A percentile compares a stretch with the other conserved stretches of the same genome.
These are phyloP conservation scores for Haliaeetus leucogaster DNA, from an alignment of 2,113 vertebrate genomes.

Conservation along the genomic window DNA sequence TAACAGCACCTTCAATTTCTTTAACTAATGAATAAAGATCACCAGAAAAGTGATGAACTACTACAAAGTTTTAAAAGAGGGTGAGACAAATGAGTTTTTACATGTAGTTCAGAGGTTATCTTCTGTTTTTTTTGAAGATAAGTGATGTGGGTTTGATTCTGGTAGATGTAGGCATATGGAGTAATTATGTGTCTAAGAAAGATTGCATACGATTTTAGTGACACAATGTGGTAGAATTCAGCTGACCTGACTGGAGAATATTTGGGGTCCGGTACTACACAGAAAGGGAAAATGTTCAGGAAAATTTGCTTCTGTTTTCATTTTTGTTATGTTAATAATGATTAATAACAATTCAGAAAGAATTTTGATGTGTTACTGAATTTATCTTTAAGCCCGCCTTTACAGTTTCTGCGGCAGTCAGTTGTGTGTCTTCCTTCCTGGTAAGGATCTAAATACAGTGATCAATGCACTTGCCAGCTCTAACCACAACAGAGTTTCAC, in stretches of 20 bases:
- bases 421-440: background rate
- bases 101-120: background rate
- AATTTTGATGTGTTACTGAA: background rate
- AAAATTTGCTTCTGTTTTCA: background rate
- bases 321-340: background rate
- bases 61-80: constrained; percentile 1
- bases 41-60: constrained; percentile 36
- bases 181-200: background rate
- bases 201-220: background rate
- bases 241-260: background rate
- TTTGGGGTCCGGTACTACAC: background rate
- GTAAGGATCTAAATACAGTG: background rate
- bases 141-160: background rate
- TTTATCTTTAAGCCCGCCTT: background rate
- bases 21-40: constrained; percentile 45
- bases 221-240: background rate
- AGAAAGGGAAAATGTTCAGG: background rate
- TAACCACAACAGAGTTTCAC: background rate
- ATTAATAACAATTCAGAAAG: background rate
- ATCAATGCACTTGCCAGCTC: background rate
- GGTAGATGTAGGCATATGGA: background rate
- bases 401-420: background rate
- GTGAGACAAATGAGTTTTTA: background rate
- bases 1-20: constrained; percentile 31
- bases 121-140: background rate